Base-by-base conservation (phyloP, 2,888 invertebrate genomes). In the Drosophila nr. fundita region DNA sequence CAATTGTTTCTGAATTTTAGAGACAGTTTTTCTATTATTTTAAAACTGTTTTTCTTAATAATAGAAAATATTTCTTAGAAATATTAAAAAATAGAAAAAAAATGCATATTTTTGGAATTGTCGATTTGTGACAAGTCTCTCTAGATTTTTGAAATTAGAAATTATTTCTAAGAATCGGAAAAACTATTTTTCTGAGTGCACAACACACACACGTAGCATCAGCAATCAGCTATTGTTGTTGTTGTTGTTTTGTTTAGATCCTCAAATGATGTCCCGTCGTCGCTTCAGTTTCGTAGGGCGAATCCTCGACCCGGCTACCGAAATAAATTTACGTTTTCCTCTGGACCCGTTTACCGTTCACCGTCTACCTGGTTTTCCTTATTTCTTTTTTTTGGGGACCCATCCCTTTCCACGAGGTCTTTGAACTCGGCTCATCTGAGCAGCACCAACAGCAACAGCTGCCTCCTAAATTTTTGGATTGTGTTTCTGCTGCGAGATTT, bases 251-350 rank as follows among this genome's bases (percentile, higher is more conserved):
- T 80, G 80, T 76, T 78, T 82, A 78, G 85, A 87, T 87, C 88
- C 79, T 77, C 73, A 67, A 73, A 64, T 74, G 76, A 83, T 87
- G 85, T 81, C 85, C 85, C 81, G 79, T 83, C 73, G 80, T 68
- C 75, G 65, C 72, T 40, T 52, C 40, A 57, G 68, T 70, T 70
- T 71, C 72, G 59, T 49, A 67, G 73, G 71, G 72, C 83, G 83
- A 74, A 69, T 45, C 66, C 77, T 61, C 67, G 58, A 49, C 68
- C 29, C 57, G 67, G 67, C 68, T 68, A 68, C 68, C 53, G 58
- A 45, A 38, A 40, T 45, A 45, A 50, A 27, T 52, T 18, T 34
- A 67, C 53, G 71, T 64, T 67, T 52, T 57, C 61, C 59, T 64
- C 57, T 40, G 59, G 62, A 64, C 67, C 61, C 61, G 53, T 55